Evolutionary conservation across 1,140 invertebrate species (phyloP), one percentile per base, ranked within the genome.

Genomic region (Schlechtendalia chinensis): DNA sequence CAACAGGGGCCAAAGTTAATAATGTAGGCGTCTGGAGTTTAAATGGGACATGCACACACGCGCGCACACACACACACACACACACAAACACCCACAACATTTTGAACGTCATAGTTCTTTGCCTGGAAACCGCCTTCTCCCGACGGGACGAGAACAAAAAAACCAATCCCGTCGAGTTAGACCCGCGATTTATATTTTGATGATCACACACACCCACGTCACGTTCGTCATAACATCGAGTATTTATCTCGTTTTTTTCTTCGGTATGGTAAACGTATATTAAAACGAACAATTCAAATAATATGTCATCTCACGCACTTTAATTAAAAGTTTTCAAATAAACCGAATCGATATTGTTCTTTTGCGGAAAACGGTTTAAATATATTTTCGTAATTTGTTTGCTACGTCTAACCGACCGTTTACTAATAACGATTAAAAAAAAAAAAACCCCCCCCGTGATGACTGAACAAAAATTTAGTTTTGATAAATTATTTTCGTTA

Each of bases 1-100:
- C 72, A 59, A 75, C 72, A 75, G 72, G 54, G 32, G 22, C 54
- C n/a, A n/a, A 56, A 56, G 71, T 74, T 56, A 56, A 74, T 74
- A 74, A 56, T 56, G 53, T 74, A 74, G 50, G 71, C 53, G 27
- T 56, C 10, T 56, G 16, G 6, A 56, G 71, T 74, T 11, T 74
- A 54, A 74, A 54, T 56, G 27, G 71, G 53, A 56, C 19, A 74
- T 32, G 32, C 27, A 72, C 14, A 17, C 14, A 50, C 12, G 16
- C 5, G 24, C 4, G 32, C 27, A 72, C 14, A 17, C 14, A 50
- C 12, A 24, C 5, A 50, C 4, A 5, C 19, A 5, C 1, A 16
- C 67, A 27, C 17, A 29, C 11, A 74, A 29, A 74, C 3, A 54
- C 53, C 27, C 12, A 74, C 50, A 54, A 27, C 2, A 56, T 56